Evolutionary conservation across 2,113 vertebrate species (phyloP), one percentile per base, ranked within the genome.

Genomic region (Irena cyanogastra): DNA sequence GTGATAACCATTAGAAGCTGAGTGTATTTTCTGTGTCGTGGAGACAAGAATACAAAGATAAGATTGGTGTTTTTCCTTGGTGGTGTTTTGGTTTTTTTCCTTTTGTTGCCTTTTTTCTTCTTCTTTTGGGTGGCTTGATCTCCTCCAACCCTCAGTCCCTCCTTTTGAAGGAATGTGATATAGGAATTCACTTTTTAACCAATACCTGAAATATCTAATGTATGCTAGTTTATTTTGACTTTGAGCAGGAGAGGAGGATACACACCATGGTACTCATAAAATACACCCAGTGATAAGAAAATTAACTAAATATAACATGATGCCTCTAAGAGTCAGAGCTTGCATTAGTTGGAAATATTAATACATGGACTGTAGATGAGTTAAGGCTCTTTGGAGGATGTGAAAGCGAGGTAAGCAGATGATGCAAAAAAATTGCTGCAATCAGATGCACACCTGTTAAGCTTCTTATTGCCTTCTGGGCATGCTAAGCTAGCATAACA

Each of bases 71-170:
- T 44, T n/a, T 49, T 64, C 30, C 21, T n/a, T 60, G 21, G 3
- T 24, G 12, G 1, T 19, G 4, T 8, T 70, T 41, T 42, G 6
- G 4, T 3, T 7, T 24, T 64, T 31, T 42, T 27, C 15, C 27
- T 41, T 42, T 16, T n/a, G 11, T 41, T 35, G 15, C 7, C 14
- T 37, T 79, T 56, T 20, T 7, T 7, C 4, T 39, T 5, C 5
- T 41, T 68, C 35, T 39, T 84, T 60, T 44, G 23, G 11, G 9
- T 70, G 50, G 6, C 12, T 74, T n/a, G 13, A 47, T 24, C 3
- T 75, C 13, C 2, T 59, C 28, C 16, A 6, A 5, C 3, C 1
- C 35, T 30, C 6, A 7, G 6, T 61, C 7, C 2, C 9, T 16
- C 6, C 9, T 71, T 84, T 76, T 41, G 60, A 78, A 86, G 41